Percentiles rank a stretch among this genome's conserved stretches.
Evolutionary conservation across 1,140 invertebrate species (phyloP).

Genomic region (Stratiolaelaps scimitus): DNA sequence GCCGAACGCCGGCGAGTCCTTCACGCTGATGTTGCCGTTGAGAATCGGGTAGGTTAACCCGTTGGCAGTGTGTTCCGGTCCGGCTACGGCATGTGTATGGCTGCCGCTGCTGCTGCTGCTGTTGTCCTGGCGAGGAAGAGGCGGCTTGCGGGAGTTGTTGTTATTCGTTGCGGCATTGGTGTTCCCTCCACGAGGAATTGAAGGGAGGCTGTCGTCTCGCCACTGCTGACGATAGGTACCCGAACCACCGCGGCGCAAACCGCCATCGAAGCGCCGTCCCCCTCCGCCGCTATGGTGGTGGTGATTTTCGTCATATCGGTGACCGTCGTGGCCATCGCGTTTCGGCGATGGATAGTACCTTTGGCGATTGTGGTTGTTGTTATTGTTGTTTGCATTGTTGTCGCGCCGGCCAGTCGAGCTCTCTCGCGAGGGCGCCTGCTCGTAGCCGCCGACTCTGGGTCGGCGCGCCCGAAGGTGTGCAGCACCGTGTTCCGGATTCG

Average conservation of each 20-base stretch:
- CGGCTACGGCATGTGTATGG: too few species aligned
- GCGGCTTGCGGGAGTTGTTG: background rate
- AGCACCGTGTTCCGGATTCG: conserved; percentile 9
- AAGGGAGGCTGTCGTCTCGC: background rate
- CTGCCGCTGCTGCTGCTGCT: too few species aligned
- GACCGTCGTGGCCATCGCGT: background rate
- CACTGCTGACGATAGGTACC: conserved; percentile 1
- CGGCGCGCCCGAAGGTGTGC: background rate
- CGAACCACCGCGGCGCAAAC: background rate
- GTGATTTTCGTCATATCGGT: background rate
- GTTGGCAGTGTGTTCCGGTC: too few species aligned
- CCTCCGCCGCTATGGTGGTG: too few species aligned
- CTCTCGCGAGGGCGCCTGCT: background rate
- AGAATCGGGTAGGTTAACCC: too few species aligned
- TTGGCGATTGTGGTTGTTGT: background rate
- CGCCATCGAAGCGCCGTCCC: background rate
- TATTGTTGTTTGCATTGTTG: too few species aligned
- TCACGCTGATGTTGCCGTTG: too few species aligned
- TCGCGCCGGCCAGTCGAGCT: conserved; percentile 1
- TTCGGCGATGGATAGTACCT: background rate
- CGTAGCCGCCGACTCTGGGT: conserved; percentile 2
- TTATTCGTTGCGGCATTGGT: background rate
- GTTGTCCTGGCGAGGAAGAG: background rate
- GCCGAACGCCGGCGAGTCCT: too few species aligned
- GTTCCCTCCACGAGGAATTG: background rate